Evolutionary conservation across 37 sponge, comb jelly and placozoan genomes (phyloP), one percentile per base, ranked within the genome.

Genomic region (Bolinopsis microptera): DNA sequence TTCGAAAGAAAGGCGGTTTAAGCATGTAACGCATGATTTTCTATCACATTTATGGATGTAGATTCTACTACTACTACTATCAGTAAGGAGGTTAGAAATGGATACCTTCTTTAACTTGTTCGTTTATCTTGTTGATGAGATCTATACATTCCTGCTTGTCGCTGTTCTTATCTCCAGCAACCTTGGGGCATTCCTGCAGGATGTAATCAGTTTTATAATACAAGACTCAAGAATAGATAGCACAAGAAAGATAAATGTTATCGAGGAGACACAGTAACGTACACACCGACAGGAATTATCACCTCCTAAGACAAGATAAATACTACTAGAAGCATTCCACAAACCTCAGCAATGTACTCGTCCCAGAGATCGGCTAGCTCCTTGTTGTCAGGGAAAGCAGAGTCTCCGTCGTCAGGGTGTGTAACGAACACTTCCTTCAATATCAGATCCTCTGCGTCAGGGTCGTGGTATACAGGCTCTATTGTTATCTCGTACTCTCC

Each of bases 281-380:
- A n/a, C n/a, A n/a, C n/a, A n/a, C n/a, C n/a, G n/a, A n/a, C n/a
- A n/a, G n/a, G n/a, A n/a, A n/a, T n/a, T n/a, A n/a, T n/a, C n/a
- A n/a, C n/a, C n/a, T n/a, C n/a, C n/a, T n/a, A n/a, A n/a, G n/a
- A n/a, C n/a, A n/a, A n/a, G n/a, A n/a, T n/a, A n/a, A n/a, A n/a
- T n/a, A n/a, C n/a, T n/a, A n/a, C n/a, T n/a, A n/a, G n/a, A n/a
- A n/a, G n/a, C n/a, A n/a, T n/a, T n/a, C n/a, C n/a, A n/a, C n/a
- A n/a, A n/a, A 86, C 90, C 90, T 86, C 61, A 8, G 34, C 90
- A 2, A 86, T 41, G 22, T 86, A 86, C 24, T 24, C 26, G 1
- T 86, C 90, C 90, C 90, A 86, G 30, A 86, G 90, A 1, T 86
- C 61, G 0, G 90, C 90, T 30, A 86, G 61, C 21, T 86, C 90